Base-by-base conservation (phyloP, 2,888 invertebrate genomes). In the Drosophila subquinaria region DNA sequence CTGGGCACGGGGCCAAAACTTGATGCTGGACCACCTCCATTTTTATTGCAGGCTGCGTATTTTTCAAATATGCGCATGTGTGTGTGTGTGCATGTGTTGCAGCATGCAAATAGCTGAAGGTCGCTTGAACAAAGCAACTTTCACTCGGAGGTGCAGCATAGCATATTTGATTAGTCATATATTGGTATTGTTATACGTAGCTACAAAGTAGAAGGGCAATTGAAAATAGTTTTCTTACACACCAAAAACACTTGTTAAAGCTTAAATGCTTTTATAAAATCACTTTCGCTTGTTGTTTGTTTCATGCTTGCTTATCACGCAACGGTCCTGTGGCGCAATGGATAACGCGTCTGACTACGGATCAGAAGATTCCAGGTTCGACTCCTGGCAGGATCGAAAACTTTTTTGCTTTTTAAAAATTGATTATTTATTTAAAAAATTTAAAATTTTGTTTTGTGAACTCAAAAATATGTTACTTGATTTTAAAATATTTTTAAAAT, bases 281-380 rank as follows among this genome's bases (percentile, higher is more conserved):
- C 11, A 13, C 15, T 27, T 36, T 40, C 3, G 30, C 10, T 60
- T 60, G n/a, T 42, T 57, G 17, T 50, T 48, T 40, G 17, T 11
- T 13, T 48, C 9, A 10, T 42, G 59, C 48, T 8, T 11, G 9
- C 0, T 0, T 0, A 0, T 0, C 0, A 4, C 1, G 0, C 15
- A 47, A 1, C 36, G 91, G 92, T 91, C 91, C 91, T 91, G 91
- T 91, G 91, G 91, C 91, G 91, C 91, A 91, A 91, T 91, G 91
- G 92, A 91, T 92, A 91, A 91, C 91, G 91, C 91, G 91, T 91
- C 92, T 91, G 92, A 92, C 92, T 91, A 92, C 92, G 92, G 92
- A 92, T 91, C 92, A 92, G 92, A 91, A 91, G 91, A 91, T 91
- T 91, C 91, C 92, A 91, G 92, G 91, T 91, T 91, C 92, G 91